Evolutionary conservation across 2,113 vertebrate genomes (phyloP), one percentile per base, ranked within the genome.

Genomic region (Illadopsis cleaveri): DNA sequence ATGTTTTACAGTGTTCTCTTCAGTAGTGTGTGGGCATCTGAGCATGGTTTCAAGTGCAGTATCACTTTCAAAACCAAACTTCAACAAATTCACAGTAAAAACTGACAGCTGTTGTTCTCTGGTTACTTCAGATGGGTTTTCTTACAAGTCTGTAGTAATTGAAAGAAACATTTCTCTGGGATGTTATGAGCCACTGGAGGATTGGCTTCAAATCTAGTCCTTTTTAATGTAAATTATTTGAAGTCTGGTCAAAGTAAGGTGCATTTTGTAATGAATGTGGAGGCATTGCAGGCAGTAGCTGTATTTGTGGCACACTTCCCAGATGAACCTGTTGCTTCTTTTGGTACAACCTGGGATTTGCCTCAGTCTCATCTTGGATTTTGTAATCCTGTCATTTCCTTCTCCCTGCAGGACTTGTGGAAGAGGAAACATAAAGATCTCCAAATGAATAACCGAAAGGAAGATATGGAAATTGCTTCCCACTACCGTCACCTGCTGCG

Each of bases 401-500:
- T 86, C 87, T 76, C 89, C 37, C 3, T 27, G 0, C 98, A 99
- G 99, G 98, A 96, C 83, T 96, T 97, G 94, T 98, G 99, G 98
- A 97, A 98, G 98, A 97, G 98, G 98, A 97, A 70, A 77, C 97
- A 94, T 94, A 97, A 97, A 95, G 96, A 97, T 97, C 98, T 97
- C 98, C 99, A 98, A 70, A 99, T 99, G 99, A 99, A 99, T 98
- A 99, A 99, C 98, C 98, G 99, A 88, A 99, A 99, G 98, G 99
- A 99, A 98, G 99, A 99, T 93, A 99, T 99, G 99, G 99, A 99
- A 98, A 99, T 99, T 95, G 96, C 99, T 70, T 99, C 99, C 98
- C 99, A 99, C 98, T 99, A 99, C 97, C 98, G 99, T 75, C 99
- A 99, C 77, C 99, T 99, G 97, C 99, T 99, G 85, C 98, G 99